These are phyloP conservation scores for Salvelinus namaycush DNA, from an alignment of 2,113 vertebrate species.

Conservation along the genomic window DNA sequence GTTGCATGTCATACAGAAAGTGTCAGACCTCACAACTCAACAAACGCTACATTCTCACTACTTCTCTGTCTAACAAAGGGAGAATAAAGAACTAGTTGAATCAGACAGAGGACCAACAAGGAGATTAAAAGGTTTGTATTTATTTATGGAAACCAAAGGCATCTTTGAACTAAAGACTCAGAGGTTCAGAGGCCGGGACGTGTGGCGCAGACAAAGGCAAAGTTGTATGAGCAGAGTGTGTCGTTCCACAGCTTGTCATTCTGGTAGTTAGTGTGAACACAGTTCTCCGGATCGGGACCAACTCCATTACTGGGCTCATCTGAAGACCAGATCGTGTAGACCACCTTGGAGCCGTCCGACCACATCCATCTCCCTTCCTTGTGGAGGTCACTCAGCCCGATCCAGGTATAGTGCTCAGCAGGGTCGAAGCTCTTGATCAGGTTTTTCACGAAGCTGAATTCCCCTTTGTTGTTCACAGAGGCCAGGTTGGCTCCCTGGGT, in stretches of 20 bases:
- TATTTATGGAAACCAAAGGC: too few relatives aligned
- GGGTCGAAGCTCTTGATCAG: slow-evolving; percentile 7
- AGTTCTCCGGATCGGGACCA: background rate
- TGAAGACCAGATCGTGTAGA: background rate
- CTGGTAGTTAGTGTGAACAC: background rate
- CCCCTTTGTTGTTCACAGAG: background rate
- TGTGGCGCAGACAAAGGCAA: too few relatives aligned
- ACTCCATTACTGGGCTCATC: background rate
- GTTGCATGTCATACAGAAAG: too few relatives aligned
- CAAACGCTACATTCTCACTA: too few relatives aligned
- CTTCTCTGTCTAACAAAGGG: too few relatives aligned
- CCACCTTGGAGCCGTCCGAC: slow-evolving; percentile 14
- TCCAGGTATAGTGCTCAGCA: background rate
- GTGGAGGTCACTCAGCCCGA: background rate
- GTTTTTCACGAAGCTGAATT: background rate
- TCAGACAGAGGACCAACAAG: too few relatives aligned
- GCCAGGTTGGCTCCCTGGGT: background rate
- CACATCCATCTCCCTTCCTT: slow-evolving; percentile 14
- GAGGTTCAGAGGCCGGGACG: too few relatives aligned
- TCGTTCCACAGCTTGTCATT: background rate
- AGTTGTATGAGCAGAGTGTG: too few relatives aligned
- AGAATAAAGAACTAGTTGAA: too few relatives aligned
- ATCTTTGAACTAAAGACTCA: too few relatives aligned
- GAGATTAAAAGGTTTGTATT: too few relatives aligned
- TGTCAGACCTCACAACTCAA: too few relatives aligned